Percentiles rank a stretch among this genome's conserved stretches.
Conservation (phyloP, 2,113 vertebrate genomes). For the Tauraco erythrolophus region DNA sequence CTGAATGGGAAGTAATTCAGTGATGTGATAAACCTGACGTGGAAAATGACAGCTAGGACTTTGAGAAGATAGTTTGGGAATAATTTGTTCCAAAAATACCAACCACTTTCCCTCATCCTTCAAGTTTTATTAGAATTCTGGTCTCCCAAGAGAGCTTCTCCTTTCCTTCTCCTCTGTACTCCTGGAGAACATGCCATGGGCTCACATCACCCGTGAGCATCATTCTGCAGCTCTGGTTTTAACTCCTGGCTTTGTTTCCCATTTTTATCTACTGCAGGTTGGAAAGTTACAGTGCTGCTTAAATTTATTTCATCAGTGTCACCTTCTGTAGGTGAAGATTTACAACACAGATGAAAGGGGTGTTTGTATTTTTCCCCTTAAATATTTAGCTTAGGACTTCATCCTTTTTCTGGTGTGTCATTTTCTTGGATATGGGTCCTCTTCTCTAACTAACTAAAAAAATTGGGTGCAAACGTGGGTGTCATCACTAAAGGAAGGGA, state of each 20-base stretch:
- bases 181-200: fast-evolving
- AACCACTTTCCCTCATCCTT: neutral
- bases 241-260: neutral
- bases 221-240: neutral
- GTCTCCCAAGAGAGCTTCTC: neutral
- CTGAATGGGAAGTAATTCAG: neutral
- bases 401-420: neutral
- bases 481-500: neutral
- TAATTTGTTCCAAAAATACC: slow-evolving; percentile 20
- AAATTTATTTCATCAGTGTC: neutral
- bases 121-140: neutral
- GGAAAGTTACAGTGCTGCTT: neutral
- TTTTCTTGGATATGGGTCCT: neutral
- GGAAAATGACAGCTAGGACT: neutral
- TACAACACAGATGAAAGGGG: neutral
- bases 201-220: neutral
- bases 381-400: neutral
- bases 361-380: neutral
- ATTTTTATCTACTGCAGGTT: neutral
- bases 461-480: neutral
- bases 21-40: neutral
- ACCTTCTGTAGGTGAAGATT: neutral
- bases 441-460: neutral
- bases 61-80: neutral
- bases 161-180: neutral